A percentile compares a stretch with the other conserved stretches of the same genome.
These are phyloP conservation scores for Laothoe populi DNA, from an alignment of 2,888 invertebrate genomes.

Conservation along the genomic window DNA sequence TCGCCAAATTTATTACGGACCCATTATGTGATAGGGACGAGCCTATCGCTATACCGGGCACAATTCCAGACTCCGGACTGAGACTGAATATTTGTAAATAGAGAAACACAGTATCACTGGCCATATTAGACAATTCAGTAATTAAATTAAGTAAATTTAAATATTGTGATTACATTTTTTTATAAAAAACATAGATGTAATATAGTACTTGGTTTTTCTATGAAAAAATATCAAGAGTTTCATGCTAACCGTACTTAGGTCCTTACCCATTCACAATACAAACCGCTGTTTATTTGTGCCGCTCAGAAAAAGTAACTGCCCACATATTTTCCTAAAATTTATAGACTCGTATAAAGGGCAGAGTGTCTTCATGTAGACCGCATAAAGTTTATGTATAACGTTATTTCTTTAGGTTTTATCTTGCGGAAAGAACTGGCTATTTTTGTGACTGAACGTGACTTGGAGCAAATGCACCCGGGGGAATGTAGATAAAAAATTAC, in stretches of 20 bases:
- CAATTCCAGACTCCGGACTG: no score
- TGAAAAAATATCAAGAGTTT: not conserved
- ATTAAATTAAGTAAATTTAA: no score
- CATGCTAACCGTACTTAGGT: constrained; percentile 31
- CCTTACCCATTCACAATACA: constrained; percentile 30
- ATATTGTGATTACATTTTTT: no score
- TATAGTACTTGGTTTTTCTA: not conserved
- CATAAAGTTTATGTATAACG: constrained; percentile 20
- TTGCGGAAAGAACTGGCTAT: constrained; percentile 45
- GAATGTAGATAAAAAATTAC: constrained; percentile 66
- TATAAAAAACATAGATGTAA: no score
- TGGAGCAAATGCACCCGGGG: constrained; percentile 54
- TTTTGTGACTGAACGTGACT: constrained; percentile 38
- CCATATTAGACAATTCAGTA: no score
- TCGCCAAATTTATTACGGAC: no score
- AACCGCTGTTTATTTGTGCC: constrained; percentile 6
- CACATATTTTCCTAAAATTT: constrained; percentile 18
- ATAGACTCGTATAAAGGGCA: constrained; percentile 14
- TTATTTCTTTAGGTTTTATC: constrained; percentile 30
- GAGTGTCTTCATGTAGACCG: constrained; percentile 11
- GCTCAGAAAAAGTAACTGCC: constrained; percentile 16
- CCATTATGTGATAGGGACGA: no score
- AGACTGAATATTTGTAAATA: no score
- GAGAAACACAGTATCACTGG: no score
- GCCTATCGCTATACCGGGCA: no score